Evolutionary conservation across 2,888 invertebrate genomes (phyloP).

Genomic region (Dicyrtoma fusca): DNA sequence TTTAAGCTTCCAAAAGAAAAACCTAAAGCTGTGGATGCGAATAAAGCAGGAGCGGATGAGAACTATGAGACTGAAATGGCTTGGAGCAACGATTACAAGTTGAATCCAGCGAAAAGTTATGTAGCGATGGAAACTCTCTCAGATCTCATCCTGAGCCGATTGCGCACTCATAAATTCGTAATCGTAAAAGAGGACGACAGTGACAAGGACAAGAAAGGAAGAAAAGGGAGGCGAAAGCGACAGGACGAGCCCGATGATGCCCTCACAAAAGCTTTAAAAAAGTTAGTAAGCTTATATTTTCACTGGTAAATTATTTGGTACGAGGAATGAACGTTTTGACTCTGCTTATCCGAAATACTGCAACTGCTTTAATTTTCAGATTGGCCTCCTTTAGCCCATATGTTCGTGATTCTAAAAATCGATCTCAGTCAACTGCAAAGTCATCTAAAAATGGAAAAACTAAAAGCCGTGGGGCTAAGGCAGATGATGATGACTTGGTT

Average conservation of each 20-base stretch:
- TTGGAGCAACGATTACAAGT: not conserved
- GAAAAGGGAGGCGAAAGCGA: not conserved
- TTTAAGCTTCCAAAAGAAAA: too few species aligned
- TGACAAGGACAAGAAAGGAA: not conserved
- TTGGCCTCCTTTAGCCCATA: not conserved
- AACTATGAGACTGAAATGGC: too few species aligned
- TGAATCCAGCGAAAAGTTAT: not conserved
- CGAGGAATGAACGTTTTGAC: not conserved
- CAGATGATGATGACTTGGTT: constrained; percentile 2
- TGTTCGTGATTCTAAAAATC: not conserved
- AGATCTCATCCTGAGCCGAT: not conserved
- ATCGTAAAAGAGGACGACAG: not conserved
- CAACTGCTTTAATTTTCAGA: not conserved
- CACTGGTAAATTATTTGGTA: too few species aligned
- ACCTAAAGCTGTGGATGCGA: too few species aligned
- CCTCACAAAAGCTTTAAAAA: constrained; percentile 1
- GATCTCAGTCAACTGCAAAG: not conserved
- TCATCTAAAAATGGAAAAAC: too few species aligned
- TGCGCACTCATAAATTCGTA: not conserved
- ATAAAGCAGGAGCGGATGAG: too few species aligned
- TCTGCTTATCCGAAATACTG: not conserved
- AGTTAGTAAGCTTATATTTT: too few species aligned
- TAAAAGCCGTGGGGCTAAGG: not conserved
- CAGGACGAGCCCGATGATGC: not conserved
- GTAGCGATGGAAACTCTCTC: constrained; percentile 1